Conservation (phyloP, 1,140 invertebrate genomes). For the Phthorimaea operculella region DNA sequence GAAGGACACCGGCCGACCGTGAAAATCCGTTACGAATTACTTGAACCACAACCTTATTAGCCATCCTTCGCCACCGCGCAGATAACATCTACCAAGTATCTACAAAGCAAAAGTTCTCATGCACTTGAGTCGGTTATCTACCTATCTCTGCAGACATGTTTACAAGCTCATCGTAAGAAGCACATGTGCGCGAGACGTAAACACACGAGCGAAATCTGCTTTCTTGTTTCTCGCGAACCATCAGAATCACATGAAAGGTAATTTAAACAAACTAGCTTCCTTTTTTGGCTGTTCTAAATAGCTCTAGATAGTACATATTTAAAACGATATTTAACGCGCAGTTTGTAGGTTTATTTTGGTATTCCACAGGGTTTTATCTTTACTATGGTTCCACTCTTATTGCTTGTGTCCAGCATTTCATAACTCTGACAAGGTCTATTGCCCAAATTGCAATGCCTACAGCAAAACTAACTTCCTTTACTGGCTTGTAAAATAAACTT, state of each 20-base stretch:
- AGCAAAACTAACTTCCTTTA: no score
- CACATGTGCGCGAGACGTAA: conserved; percentile 26
- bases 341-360: no score
- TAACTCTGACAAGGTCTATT: no score
- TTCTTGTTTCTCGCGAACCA: conserved; percentile 3
- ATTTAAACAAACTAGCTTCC: neutral
- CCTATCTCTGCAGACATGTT: conserved; percentile 4
- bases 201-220: conserved; percentile 20
- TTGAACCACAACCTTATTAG: no score
- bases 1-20: conserved; percentile 41
- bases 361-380: no score
- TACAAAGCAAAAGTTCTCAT: neutral
- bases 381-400: no score
- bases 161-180: conserved; percentile 9
- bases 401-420: no score
- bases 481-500: no score
- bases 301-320: neutral
- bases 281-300: neutral
- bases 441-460: no score
- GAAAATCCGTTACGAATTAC: conserved; percentile 45
- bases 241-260: conserved; percentile 1
- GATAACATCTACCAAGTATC: neutral
- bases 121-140: conserved; percentile 11
- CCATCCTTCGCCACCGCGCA: neutral
- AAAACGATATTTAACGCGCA: no score